phyloP scores from a whole-genome alignment of 2,797 vertebrate species.

The Passerculus sandwichensis region DNA sequence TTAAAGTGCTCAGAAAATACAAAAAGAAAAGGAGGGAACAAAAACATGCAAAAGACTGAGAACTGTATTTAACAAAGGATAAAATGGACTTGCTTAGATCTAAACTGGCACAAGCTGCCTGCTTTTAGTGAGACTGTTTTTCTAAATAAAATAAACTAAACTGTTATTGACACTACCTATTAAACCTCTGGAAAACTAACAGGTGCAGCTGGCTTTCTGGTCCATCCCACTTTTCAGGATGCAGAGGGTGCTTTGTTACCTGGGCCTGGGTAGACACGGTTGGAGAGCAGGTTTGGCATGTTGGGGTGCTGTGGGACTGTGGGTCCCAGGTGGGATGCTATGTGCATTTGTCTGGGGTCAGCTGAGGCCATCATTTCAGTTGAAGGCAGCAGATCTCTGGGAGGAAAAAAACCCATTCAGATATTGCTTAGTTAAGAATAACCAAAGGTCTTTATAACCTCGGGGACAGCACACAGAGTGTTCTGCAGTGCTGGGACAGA shows the following conservation, averaged over 20 bases:
- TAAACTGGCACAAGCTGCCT: neutral
- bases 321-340: slow-evolving; percentile 84
- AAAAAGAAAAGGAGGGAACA: neutral
- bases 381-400: slow-evolving; percentile 87
- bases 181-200: neutral
- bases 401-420: neutral
- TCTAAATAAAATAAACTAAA: neutral
- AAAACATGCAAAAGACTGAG: neutral
- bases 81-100: neutral
- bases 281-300: slow-evolving; percentile 81
- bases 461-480: neutral
- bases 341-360: slow-evolving; percentile 88
- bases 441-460: neutral
- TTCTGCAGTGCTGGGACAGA: neutral
- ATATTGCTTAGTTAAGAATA: neutral
- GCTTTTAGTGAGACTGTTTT: neutral
- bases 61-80: neutral
- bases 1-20: neutral
- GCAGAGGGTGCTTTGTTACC: slow-evolving; percentile 52
- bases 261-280: slow-evolving; percentile 82
- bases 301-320: slow-evolving; percentile 81
- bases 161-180: neutral
- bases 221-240: neutral
- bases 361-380: slow-evolving; percentile 83
- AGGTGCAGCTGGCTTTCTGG: neutral